Percentiles rank a stretch among this genome's conserved stretches.
Conservation (phyloP, 37 sponge, comb jelly and placozoan genomes). For the Ephydatia muelleri region DNA sequence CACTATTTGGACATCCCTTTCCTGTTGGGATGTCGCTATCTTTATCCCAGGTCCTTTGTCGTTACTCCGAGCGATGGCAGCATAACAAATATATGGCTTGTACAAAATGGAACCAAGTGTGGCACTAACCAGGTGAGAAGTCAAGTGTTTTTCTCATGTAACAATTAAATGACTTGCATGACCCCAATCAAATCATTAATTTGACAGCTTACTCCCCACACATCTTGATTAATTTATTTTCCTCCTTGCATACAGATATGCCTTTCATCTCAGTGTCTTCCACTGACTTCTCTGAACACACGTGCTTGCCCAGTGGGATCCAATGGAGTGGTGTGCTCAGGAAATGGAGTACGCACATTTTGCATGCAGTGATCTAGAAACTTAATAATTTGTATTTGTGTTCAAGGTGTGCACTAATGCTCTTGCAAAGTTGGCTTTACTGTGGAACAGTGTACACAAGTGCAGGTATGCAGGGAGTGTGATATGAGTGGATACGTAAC, state of each 20-base stretch:
- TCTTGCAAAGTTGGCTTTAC: slow-evolving; percentile 60
- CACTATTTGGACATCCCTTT: too few relatives aligned
- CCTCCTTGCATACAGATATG: background rate
- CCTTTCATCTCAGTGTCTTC: background rate
- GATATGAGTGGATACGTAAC: background rate
- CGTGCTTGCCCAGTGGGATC: slow-evolving; percentile 30
- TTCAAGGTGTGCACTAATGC: slow-evolving; percentile 59
- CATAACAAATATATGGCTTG: slow-evolving; percentile 25
- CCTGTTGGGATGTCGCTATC: too few relatives aligned
- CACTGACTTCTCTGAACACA: background rate
- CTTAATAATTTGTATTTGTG: background rate
- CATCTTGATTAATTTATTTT: too few relatives aligned
- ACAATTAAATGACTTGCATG: too few relatives aligned
- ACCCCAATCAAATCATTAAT: background rate
- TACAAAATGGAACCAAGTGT: slow-evolving; percentile 37
- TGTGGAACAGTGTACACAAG: slow-evolving; percentile 7
- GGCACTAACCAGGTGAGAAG: background rate
- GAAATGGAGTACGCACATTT: slow-evolving; percentile 55
- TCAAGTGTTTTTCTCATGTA: too few relatives aligned
- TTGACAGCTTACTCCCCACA: background rate
- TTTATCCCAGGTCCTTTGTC: background rate
- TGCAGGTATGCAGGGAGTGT: slow-evolving; percentile 1
- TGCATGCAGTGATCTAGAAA: background rate
- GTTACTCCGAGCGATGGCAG: slow-evolving; percentile 3
- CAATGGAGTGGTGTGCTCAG: slow-evolving; percentile 60